Evolutionary conservation across 2,888 invertebrate species (phyloP), one percentile per base, ranked within the genome.

Genomic region (Acanthoscelides obtectus): DNA sequence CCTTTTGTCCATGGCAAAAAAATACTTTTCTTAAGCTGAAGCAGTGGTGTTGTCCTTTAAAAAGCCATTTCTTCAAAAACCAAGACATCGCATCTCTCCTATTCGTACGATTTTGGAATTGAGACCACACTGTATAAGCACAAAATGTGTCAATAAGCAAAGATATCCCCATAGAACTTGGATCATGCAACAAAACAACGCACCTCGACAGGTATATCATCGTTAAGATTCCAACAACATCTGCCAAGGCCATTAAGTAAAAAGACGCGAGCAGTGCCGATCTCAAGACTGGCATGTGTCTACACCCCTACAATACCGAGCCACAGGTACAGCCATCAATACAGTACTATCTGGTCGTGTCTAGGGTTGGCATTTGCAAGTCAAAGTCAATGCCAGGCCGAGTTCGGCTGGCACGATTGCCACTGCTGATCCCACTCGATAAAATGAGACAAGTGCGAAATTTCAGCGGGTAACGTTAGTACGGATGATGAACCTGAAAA

Each of bases 351-450:
- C 45, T 45, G 45, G 5, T 45, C 45, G 12, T 12, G 45, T 45
- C 45, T 45, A 45, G 45, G 69, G 69, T 70, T 70, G 72, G 69
- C 71, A 75, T 75, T 75, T 72, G 73, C 75, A 75, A 75, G 72
- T 75, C 75, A 73, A 75, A 75, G 75, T 72, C 74, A 72, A 67
- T 73, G 70, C 70, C 69, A 72, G 67, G 66, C 72, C 27, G 25
- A 22, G 68, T 70, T 72, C 69, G 68, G 64, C 70, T 71, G 66
- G 76, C 74, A 75, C 73, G 75, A 74, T 75, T 74, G 69, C 72
- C 72, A 75, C 71, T 68, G 73, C 74, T 72, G 75, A 75, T 76
- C 69, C 66, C 68, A 67, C n/a, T 67, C 73, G 76, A 76, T 76
- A 76, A 76, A 75, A 72, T 75, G 72, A 73, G 72, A 71, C 72